Conservation (phyloP, 2,113 vertebrate genomes). For the Python bivittatus region DNA sequence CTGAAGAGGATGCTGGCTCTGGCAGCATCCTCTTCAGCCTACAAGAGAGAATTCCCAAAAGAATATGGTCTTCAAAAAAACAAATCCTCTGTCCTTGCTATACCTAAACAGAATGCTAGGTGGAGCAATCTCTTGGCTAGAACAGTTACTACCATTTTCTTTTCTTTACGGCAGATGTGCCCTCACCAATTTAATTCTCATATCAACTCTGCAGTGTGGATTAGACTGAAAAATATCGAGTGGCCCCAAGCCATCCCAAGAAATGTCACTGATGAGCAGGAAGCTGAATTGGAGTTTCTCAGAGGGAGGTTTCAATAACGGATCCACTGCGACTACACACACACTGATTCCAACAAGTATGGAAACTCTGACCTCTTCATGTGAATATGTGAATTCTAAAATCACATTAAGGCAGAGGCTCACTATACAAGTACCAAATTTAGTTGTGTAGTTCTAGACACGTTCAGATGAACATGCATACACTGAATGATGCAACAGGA, state of each 20-base stretch:
- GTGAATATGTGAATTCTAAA: not conserved
- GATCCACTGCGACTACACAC: not conserved
- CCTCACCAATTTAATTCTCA: not conserved
- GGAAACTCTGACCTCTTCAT: not conserved
- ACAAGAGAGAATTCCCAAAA: not conserved
- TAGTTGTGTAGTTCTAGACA: not conserved
- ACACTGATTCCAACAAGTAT: not conserved
- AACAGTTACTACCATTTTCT: not conserved
- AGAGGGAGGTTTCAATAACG: not conserved
- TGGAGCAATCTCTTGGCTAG: not conserved
- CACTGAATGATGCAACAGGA: not conserved
- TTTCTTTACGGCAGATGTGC: not conserved
- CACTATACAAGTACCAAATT: not conserved
- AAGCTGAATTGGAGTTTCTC: not conserved
- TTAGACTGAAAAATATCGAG: not conserved
- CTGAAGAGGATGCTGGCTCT: too few species aligned
- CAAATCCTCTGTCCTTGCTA: not conserved
- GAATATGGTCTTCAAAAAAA: not conserved
- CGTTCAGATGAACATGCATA: not conserved
- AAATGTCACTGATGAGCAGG: not conserved
- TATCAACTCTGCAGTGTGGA: not conserved
- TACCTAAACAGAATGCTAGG: not conserved
- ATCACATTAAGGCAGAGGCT: not conserved
- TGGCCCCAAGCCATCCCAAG: not conserved
- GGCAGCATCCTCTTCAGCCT: not conserved